phyloP scores from a whole-genome alignment of 2,113 vertebrate species.

The Sander vitreus region DNA sequence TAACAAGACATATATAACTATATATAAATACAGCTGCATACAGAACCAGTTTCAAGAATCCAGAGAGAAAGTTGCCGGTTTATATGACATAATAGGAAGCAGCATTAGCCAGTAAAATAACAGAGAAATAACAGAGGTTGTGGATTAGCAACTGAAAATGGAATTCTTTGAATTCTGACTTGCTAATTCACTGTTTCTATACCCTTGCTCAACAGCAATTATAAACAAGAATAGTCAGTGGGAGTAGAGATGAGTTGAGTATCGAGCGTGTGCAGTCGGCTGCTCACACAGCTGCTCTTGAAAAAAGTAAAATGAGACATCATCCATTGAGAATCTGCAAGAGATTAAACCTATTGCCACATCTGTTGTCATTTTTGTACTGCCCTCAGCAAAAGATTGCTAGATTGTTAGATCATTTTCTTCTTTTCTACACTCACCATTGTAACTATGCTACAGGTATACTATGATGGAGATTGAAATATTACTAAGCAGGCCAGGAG shows the following conservation, averaged over 20 bases:
- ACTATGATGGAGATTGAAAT: not conserved
- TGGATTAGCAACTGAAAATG: slow-evolving; percentile 10
- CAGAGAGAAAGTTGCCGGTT: not conserved
- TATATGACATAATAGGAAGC: not conserved
- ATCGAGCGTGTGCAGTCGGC: not conserved
- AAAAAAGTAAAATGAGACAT: not conserved
- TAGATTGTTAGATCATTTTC: not conserved
- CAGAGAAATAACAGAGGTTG: not conserved
- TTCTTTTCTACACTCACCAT: not conserved
- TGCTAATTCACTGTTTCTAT: not conserved
- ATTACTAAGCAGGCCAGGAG: not conserved
- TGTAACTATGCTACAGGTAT: not conserved
- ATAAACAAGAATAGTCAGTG: not conserved
- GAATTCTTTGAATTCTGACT: not conserved
- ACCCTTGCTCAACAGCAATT: not conserved
- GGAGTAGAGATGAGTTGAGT: not conserved
- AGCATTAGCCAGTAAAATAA: not conserved
- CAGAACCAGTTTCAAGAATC: slow-evolving; percentile 3
- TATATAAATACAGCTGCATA: not conserved
- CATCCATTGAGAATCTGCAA: not conserved
- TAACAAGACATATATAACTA: not conserved
- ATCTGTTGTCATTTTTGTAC: not conserved
- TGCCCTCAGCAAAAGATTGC: not conserved
- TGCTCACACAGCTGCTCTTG: not conserved
- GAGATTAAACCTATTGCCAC: not conserved